Percentiles rank a stretch among this genome's conserved stretches.
These are phyloP conservation scores for Poecilia gillii DNA, from an alignment of 2,797 vertebrate genomes.

Conservation along the genomic window DNA sequence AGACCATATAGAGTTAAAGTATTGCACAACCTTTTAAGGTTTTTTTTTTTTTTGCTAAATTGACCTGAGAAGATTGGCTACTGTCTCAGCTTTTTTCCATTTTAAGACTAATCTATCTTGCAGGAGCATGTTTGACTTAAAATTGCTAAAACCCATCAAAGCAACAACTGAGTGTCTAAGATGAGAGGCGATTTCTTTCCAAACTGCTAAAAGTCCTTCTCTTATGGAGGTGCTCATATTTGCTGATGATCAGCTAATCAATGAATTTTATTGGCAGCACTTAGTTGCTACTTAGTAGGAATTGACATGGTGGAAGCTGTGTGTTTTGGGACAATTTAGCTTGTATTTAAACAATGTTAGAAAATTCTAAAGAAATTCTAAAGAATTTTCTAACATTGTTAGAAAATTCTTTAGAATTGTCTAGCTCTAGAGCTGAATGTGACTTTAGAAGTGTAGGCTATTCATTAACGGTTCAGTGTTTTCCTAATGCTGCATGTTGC, in stretches of 20 bases:
- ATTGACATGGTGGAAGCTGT: not conserved
- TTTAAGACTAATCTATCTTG: not conserved
- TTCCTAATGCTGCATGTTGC: slow-evolving; percentile 64
- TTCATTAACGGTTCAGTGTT: slow-evolving; percentile 42
- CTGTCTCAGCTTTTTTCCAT: not conserved
- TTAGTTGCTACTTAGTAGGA: not conserved
- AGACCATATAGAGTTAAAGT: not conserved
- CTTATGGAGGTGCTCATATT: not conserved
- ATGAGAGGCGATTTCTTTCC: not conserved
- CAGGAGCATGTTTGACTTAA: not conserved
- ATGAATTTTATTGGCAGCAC: not conserved
- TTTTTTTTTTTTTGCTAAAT: not conserved
- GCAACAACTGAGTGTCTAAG: not conserved
- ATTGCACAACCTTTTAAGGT: not conserved
- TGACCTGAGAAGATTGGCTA: not conserved
- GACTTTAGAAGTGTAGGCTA: not conserved
- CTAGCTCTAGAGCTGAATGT: not conserved
- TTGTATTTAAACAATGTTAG: not conserved
- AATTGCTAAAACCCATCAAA: not conserved
- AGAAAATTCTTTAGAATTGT: too few species aligned
- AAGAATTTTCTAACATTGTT: too few species aligned
- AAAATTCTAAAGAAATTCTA: not conserved
- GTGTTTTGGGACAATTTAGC: not conserved
- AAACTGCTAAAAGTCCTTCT: not conserved
- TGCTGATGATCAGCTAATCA: not conserved